Conservation (phyloP, 2,113 vertebrate genomes). For the Callorhinus ursinus region DNA sequence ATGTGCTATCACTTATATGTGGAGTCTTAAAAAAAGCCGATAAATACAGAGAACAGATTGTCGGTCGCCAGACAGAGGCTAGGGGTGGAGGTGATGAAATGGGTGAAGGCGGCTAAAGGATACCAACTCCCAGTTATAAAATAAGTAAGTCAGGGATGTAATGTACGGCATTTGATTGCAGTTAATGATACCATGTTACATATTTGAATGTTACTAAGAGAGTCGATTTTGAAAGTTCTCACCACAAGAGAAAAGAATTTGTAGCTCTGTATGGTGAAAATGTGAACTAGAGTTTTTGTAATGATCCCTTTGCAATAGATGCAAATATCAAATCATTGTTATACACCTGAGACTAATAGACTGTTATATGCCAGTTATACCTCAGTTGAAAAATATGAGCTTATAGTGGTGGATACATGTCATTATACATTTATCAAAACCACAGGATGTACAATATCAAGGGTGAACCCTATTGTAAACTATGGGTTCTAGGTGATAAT, state of each 20-base stretch:
- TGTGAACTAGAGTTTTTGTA: not conserved
- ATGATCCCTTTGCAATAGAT: not conserved
- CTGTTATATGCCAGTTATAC: not conserved
- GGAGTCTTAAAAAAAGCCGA: not conserved
- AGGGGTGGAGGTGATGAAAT: not conserved
- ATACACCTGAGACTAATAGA: not conserved
- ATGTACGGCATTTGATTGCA: not conserved
- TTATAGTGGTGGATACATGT: not conserved
- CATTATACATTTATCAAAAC: not conserved
- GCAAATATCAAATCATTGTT: not conserved
- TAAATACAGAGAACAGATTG: not conserved
- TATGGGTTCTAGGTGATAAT: not conserved
- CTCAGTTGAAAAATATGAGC: not conserved
- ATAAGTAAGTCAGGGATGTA: not conserved
- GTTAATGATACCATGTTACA: not conserved
- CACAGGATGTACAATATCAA: not conserved
- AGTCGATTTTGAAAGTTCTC: not conserved
- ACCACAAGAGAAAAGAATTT: not conserved
- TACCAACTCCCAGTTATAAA: not conserved
- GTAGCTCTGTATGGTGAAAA: not conserved
- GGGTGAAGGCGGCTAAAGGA: not conserved
- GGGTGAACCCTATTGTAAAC: not conserved
- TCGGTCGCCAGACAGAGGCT: not conserved
- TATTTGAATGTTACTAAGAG: not conserved
- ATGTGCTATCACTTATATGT: not conserved